Percentiles rank a stretch among this genome's conserved stretches.
These are phyloP conservation scores for Balearica regulorum DNA, from an alignment of 2,797 vertebrate species.

Conservation along the genomic window DNA sequence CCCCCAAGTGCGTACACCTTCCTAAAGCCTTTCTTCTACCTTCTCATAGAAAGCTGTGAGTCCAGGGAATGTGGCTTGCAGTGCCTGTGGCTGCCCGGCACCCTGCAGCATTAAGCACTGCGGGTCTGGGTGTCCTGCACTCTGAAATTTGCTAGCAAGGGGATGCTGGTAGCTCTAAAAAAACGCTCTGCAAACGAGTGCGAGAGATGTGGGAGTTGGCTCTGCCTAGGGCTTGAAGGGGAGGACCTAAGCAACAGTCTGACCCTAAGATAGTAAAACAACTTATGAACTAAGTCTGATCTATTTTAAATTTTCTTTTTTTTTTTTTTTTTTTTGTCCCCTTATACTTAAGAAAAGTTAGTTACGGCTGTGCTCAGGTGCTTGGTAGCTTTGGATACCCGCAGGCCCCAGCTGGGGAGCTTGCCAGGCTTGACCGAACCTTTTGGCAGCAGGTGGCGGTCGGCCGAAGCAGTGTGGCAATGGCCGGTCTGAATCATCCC, in stretches of 20 bases:
- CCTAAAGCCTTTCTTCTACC: background rate
- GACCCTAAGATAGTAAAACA: background rate
- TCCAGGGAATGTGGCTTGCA: fast-evolving
- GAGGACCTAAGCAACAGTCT: background rate
- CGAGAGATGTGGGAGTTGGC: background rate
- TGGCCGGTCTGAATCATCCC: background rate
- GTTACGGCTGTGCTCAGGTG: fast-evolving
- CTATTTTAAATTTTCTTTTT: background rate
- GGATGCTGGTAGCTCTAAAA: background rate
- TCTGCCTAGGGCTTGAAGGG: background rate
- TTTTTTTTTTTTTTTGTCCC: fast-evolving
- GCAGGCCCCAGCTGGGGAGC: background rate
- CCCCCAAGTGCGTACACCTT: background rate
- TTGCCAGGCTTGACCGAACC: background rate
- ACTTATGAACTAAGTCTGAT: background rate
- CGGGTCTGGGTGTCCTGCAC: fast-evolving
- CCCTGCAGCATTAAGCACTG: background rate
- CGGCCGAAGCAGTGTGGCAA: fast-evolving
- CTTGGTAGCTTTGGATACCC: background rate
- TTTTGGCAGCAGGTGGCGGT: background rate
- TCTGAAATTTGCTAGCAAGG: background rate
- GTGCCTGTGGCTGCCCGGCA: fast-evolving
- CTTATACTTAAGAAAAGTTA: background rate
- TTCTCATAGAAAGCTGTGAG: fast-evolving
- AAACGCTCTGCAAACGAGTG: background rate